phyloP scores from a whole-genome alignment of 2,888 invertebrate genomes.

The Diarsia mendica region DNA sequence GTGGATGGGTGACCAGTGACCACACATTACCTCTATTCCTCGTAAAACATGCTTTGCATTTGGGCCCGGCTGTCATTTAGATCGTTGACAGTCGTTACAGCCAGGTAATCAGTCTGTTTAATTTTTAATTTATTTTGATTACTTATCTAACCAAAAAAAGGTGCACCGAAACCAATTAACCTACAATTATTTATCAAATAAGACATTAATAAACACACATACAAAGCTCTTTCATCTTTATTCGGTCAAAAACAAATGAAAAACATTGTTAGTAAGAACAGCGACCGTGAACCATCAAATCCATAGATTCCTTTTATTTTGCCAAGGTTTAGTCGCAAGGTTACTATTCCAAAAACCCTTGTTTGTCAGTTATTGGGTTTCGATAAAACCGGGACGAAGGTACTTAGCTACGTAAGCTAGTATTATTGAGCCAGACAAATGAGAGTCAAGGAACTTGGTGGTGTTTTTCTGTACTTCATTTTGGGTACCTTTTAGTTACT shows the following conservation, averaged over 20 bases:
- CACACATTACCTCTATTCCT: too few relatives aligned
- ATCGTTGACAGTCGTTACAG: too few relatives aligned
- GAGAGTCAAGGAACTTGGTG: not conserved
- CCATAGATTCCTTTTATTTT: constrained; percentile 31
- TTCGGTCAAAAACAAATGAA: not conserved
- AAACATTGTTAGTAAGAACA: not conserved
- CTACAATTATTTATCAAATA: not conserved
- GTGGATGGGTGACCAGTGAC: too few relatives aligned
- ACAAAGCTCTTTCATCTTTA: not conserved
- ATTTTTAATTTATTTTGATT: too few relatives aligned
- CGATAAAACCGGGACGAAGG: constrained; percentile 43
- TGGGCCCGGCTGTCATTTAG: too few relatives aligned
- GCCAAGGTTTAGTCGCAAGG: constrained; percentile 12
- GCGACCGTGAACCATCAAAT: constrained; percentile 10
- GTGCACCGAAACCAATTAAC: not conserved
- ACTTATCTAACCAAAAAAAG: not conserved
- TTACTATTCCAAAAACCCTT: constrained; percentile 21
- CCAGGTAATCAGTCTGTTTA: too few relatives aligned
- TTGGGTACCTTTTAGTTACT: not conserved
- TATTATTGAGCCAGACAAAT: constrained; percentile 33
- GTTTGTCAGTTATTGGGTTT: constrained; percentile 48
- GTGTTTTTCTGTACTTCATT: constrained; percentile 7
- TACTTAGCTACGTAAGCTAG: constrained; percentile 24
- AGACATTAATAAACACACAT: not conserved
- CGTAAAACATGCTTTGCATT: too few relatives aligned